Conservation (phyloP, 2,113 vertebrate species). For the Heterochromis multidens region DNA sequence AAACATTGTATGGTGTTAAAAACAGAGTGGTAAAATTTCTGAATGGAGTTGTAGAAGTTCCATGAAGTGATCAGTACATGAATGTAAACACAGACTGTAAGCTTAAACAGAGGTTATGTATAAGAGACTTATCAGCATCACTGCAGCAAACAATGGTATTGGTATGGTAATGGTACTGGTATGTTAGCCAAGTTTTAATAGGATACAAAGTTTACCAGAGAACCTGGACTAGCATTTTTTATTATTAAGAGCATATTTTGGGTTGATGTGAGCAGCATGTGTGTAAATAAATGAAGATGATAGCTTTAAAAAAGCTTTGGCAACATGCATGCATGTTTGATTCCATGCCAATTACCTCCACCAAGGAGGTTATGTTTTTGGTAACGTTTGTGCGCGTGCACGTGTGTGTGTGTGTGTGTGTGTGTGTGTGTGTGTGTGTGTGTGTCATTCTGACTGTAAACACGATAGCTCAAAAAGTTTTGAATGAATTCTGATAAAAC, state of each 20-base stretch:
- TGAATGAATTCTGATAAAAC: too few species aligned
- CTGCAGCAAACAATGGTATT: neutral
- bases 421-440: too few species aligned
- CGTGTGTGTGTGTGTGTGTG: too few species aligned
- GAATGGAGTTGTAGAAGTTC: neutral
- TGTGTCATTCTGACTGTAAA: too few species aligned
- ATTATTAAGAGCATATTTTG: neutral
- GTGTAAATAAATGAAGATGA: neutral
- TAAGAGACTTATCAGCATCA: neutral
- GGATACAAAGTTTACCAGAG: neutral
- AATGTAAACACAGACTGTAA: neutral
- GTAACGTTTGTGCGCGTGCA: too few species aligned
- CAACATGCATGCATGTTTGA: too few species aligned
- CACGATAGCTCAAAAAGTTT: too few species aligned
- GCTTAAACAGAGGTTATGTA: neutral
- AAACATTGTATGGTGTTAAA: neutral
- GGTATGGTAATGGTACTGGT: neutral
- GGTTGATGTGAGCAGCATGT: neutral
- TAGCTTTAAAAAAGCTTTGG: neutral
- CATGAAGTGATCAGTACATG: neutral
- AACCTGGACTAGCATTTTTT: neutral
- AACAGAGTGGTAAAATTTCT: neutral
- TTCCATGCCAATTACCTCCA: neutral
- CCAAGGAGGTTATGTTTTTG: too few species aligned
- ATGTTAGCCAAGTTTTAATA: neutral